A percentile compares a stretch with the other conserved stretches of the same genome.
These are phyloP conservation scores for Nomada fucata DNA, from an alignment of 2,888 invertebrate genomes.

Conservation along the genomic window DNA sequence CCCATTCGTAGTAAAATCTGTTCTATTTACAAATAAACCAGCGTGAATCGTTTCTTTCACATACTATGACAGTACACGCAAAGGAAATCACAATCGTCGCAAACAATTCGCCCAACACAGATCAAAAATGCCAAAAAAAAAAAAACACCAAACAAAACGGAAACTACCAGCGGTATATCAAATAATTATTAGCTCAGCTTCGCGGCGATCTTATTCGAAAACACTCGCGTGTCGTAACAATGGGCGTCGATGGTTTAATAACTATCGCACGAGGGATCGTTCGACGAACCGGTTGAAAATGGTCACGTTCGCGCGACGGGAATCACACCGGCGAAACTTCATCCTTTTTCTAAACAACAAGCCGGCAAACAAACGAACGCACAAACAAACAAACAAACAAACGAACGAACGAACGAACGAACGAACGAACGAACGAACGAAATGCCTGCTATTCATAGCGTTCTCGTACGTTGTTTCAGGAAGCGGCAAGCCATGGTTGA, in stretches of 20 bases:
- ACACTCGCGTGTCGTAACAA: not conserved
- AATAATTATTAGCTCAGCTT: too few relatives aligned
- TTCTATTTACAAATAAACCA: too few relatives aligned
- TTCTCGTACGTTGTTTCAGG: conserved; percentile 72
- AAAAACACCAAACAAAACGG: too few relatives aligned
- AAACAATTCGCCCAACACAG: too few relatives aligned
- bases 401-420: conserved; percentile 10
- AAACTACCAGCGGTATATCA: too few relatives aligned
- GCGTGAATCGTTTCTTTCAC: too few relatives aligned
- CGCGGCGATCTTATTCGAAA: not conserved
- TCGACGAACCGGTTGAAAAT: not conserved
- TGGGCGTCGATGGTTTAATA: conserved; percentile 20
- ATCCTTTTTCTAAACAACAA: conserved; percentile 39
- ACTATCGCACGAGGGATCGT: conserved; percentile 1
- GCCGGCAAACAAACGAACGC: conserved; percentile 1
- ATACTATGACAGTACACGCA: too few relatives aligned
- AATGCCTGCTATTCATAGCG: conserved; percentile 37
- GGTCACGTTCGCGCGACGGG: conserved; percentile 19
- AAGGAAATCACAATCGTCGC: too few relatives aligned
- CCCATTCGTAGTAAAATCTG: too few relatives aligned
- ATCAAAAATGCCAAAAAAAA: too few relatives aligned
- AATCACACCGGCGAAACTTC: conserved; percentile 11
- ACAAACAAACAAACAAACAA: conserved; percentile 12
- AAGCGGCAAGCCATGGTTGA: conserved; percentile 81
- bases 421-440: conserved; percentile 1